Percentiles rank a stretch among this genome's conserved stretches.
Evolutionary conservation across 2,888 invertebrate species (phyloP).

Genomic region (Lepidonotus clava): DNA sequence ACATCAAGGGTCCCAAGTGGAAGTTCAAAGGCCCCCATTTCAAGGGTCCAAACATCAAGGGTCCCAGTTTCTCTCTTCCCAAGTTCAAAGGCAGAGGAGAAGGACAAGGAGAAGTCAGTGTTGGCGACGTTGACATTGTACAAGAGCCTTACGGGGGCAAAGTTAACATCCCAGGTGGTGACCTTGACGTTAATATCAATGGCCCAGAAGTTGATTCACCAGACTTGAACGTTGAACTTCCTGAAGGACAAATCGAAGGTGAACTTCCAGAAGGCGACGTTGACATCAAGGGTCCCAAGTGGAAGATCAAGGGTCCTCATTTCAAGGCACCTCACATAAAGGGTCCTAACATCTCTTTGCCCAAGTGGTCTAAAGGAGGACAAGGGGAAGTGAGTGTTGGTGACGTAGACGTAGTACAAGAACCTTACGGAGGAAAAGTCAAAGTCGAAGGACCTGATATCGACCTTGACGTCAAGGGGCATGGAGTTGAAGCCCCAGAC

Average conservation of each 20-base stretch:
- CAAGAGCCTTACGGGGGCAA: not conserved
- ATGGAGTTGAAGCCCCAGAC: slow-evolving; percentile 4
- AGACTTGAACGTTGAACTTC: not conserved
- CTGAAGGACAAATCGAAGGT: slow-evolving; percentile 6
- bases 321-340: slow-evolving; percentile 5
- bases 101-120: not conserved
- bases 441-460: not conserved
- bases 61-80: slow-evolving; percentile 7
- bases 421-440: not conserved
- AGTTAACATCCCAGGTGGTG: not conserved
- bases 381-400: slow-evolving; percentile 22
- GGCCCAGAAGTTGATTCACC: not conserved
- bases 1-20: slow-evolving; percentile 25
- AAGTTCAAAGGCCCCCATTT: not conserved
- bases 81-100: not conserved
- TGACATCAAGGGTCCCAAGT: slow-evolving; percentile 29
- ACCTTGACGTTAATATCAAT: not conserved
- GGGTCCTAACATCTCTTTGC: not conserved
- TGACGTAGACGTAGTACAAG: slow-evolving; percentile 10
- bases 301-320: slow-evolving; percentile 8
- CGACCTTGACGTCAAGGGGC: not conserved
- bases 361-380: not conserved
- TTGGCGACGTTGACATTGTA: slow-evolving; percentile 1
- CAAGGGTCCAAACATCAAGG: not conserved
- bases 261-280: not conserved